Base-by-base conservation (phyloP, 2,113 vertebrate genomes). In the Hoplias malabaricus region DNA sequence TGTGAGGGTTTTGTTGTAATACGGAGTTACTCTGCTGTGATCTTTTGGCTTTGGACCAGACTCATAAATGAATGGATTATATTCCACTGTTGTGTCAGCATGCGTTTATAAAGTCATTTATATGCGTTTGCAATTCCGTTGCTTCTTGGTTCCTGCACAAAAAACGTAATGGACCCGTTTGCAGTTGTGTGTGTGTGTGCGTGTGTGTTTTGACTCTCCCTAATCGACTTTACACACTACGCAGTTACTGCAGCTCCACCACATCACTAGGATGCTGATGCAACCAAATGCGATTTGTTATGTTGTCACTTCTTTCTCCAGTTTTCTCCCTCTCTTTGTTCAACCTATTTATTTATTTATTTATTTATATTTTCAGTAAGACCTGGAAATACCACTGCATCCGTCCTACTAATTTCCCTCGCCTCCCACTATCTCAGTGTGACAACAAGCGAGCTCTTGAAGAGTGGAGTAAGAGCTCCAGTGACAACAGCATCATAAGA, bases 401-500 rank as follows among this genome's bases (percentile, higher is more conserved):
- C 65, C 67, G 34, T 38, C 56, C 53, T 57, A 4, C 43, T 77
- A 53, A 75, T 84, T n/a, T 68, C 38, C 38, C 54, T 33, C 27
- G 25, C 36, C 34, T 46, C 57, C 23, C 74, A 29, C 59, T 77
- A 34, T 9, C 31, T 74, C 42, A 19, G 57, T 53, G 67, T 67
- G 73, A 29, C 63, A 74, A 73, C 29, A 4, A 63, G 65, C 31
- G 78, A 29, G 61, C 27, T 19, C 43, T 33, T 12, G 34, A 54
- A 72, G 63, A 78, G 59, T 82, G 69, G 75, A 86, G 79, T 81
- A 61, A 83, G 48, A 11, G 61, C 69, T 71, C 40, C 75, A 12
- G 62, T 68, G 82, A 82, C 66, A 83, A 78, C 63, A 38, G 36
- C 54, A 69, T 86, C 83, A 82, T 69, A 73, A 67, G 65, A 76